phyloP scores from a whole-genome alignment of 2,797 vertebrate genomes.

The Pangasius mekongensis region DNA sequence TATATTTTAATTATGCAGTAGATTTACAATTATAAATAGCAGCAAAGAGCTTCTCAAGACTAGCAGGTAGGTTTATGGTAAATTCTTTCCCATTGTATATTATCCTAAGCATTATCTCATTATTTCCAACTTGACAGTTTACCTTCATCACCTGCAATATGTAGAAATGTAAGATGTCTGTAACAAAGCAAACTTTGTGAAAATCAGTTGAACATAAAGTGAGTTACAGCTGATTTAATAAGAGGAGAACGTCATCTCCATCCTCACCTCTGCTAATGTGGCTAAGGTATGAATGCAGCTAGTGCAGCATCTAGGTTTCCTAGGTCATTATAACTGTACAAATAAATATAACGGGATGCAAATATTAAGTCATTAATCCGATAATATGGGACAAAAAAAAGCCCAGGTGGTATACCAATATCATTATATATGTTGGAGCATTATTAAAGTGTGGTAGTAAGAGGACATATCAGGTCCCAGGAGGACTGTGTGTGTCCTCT shows the following conservation, averaged over 20 bases:
- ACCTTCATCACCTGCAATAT: neutral
- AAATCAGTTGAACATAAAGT: neutral
- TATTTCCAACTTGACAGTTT: neutral
- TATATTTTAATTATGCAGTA: neutral
- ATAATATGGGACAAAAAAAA: neutral
- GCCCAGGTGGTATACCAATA: no score
- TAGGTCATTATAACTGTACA: neutral
- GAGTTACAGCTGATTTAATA: no score
- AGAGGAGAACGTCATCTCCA: no score
- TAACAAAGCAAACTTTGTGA: neutral
- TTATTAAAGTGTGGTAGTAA: neutral
- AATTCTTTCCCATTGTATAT: neutral
- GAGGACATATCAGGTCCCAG: neutral
- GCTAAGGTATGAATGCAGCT: neutral
- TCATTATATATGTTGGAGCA: no score
- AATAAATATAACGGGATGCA: neutral
- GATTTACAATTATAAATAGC: neutral
- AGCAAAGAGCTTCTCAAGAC: neutral
- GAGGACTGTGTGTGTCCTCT: neutral
- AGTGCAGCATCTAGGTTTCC: neutral
- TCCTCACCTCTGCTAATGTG: neutral
- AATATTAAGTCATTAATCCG: neutral
- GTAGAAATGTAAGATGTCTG: neutral
- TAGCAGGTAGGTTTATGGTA: neutral
- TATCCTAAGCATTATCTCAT: neutral